A percentile compares a stretch with the other conserved stretches of the same genome.
Conservation (phyloP, 2,888 invertebrate species). For the Anoncus sp. region DNA sequence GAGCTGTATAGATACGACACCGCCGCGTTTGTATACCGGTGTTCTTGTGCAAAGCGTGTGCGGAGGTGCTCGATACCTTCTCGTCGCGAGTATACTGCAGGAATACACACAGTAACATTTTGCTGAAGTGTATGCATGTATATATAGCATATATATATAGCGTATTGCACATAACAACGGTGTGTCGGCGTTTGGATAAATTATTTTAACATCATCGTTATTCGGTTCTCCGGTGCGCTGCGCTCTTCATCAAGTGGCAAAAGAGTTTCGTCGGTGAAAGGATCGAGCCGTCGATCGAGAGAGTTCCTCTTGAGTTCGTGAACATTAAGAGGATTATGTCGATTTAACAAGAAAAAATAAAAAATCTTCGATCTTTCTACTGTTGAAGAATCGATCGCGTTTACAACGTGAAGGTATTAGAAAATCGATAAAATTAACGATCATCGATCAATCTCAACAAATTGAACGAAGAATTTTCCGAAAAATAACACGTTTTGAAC, state of each 20-base stretch:
- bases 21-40: background rate
- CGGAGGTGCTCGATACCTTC: conserved; percentile 23
- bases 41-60: too few species aligned
- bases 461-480: background rate
- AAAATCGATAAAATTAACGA: background rate
- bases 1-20: background rate
- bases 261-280: conserved; percentile 24
- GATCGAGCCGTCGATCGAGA: background rate
- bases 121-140: background rate
- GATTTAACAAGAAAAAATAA: too few species aligned
- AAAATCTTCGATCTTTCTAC: too few species aligned
- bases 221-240: background rate
- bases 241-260: background rate
- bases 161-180: conserved; percentile 10
- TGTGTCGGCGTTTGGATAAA: conserved; percentile 11
- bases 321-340: too few species aligned
- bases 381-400: too few species aligned
- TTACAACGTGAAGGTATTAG: background rate
- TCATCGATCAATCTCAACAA: background rate
- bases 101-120: background rate
- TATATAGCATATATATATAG: conserved; percentile 1
- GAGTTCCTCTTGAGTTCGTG: too few species aligned
- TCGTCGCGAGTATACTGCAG: background rate
- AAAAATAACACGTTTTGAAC: background rate
- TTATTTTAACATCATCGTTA: conserved; percentile 2